These are phyloP conservation scores for Drosophila albomicans DNA, from an alignment of 1,140 invertebrate genomes.

Conservation along the genomic window DNA sequence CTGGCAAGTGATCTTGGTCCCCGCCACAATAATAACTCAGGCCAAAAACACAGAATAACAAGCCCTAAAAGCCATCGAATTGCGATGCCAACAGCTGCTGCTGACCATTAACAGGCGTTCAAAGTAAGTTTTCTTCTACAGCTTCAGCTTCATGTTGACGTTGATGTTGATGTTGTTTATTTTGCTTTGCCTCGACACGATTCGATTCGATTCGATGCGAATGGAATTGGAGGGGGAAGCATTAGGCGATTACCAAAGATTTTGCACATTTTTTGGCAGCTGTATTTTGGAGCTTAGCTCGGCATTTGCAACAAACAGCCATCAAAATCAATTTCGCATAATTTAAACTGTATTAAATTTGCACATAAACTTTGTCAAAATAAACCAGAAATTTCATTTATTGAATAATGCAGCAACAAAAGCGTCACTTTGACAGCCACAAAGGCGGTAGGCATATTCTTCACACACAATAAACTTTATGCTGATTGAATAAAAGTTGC, in stretches of 20 bases:
- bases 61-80: slow-evolving; percentile 47
- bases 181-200: slow-evolving; percentile 13
- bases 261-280: slow-evolving; percentile 19
- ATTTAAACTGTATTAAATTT: slow-evolving; percentile 59
- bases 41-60: slow-evolving; percentile 39
- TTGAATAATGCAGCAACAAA: slow-evolving; percentile 68
- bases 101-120: slow-evolving; percentile 50
- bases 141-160: not conserved
- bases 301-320: slow-evolving; percentile 23
- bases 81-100: slow-evolving; percentile 42
- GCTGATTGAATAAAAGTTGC: slow-evolving; percentile 78
- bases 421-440: slow-evolving; percentile 54
- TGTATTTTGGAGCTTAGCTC: slow-evolving; percentile 7
- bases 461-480: slow-evolving; percentile 77
- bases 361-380: slow-evolving; percentile 52
- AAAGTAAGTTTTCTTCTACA: slow-evolving; percentile 35
- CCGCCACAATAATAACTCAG: slow-evolving; percentile 37
- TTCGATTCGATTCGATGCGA: not conserved
- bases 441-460: slow-evolving; percentile 49
- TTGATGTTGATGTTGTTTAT: slow-evolving; percentile 20
- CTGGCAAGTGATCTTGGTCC: slow-evolving; percentile 22
- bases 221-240: not conserved
- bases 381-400: slow-evolving; percentile 69
- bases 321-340: slow-evolving; percentile 70
- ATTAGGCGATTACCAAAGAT: slow-evolving; percentile 37